Evolutionary conservation across 2,888 invertebrate species (phyloP).

Genomic region (Camptogramma bilineatum): DNA sequence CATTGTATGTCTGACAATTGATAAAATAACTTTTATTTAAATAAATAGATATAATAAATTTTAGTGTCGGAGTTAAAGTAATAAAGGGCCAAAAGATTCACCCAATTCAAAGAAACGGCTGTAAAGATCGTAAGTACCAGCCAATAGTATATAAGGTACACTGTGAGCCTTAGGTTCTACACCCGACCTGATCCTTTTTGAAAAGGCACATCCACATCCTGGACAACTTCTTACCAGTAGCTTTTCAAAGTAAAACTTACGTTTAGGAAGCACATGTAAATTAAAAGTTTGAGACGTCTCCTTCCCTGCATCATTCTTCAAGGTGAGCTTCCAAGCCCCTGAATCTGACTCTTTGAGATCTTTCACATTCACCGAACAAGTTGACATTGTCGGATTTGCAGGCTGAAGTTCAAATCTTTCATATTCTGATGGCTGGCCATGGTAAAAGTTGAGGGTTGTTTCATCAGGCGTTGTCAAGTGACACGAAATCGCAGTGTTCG

Average conservation of each 20-base stretch:
- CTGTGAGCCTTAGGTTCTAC: too few species aligned
- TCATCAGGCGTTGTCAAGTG: conserved; percentile 29
- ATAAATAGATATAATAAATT: too few species aligned
- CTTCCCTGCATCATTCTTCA: not conserved
- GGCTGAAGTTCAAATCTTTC: conserved; percentile 28
- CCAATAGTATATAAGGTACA: too few species aligned
- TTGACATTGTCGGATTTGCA: not conserved
- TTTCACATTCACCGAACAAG: conserved; percentile 29
- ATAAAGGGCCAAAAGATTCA: too few species aligned
- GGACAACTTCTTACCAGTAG: too few species aligned
- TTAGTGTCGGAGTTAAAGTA: too few species aligned
- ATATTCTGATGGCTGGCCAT: conserved; percentile 5
- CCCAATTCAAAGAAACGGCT: too few species aligned
- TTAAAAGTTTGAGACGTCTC: conserved; percentile 6
- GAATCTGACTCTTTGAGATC: conserved; percentile 26
- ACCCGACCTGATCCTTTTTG: too few species aligned
- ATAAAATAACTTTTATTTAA: too few species aligned
- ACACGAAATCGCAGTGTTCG: conserved; percentile 22
- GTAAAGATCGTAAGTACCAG: too few species aligned
- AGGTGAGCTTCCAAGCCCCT: conserved; percentile 35
- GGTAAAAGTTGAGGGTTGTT: conserved; percentile 22
- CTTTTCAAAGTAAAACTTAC: not conserved
- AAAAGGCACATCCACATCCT: too few species aligned
- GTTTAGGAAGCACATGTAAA: conserved; percentile 19
- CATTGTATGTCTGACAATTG: not conserved